Conservation (phyloP, 2,888 invertebrate species). For the Yponomeuta cagnagella region DNA sequence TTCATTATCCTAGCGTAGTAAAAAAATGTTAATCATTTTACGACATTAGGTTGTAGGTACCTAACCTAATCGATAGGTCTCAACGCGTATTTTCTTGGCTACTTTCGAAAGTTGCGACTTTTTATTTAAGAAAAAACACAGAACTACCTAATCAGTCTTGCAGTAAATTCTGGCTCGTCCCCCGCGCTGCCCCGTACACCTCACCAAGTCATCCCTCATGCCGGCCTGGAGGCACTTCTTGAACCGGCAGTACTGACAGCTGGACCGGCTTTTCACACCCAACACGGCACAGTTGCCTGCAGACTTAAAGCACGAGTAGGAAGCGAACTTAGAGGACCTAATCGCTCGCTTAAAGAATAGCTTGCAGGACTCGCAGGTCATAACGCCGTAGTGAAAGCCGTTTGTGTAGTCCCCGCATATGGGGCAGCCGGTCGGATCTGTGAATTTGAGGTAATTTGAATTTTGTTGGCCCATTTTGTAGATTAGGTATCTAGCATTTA, state of each 20-base stretch:
- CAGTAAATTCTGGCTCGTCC: background rate
- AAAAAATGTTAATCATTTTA: no score
- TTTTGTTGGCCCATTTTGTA: background rate
- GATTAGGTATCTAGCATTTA: no score
- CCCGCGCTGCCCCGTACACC: slow-evolving; percentile 5
- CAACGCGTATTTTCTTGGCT: no score
- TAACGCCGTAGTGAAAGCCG: slow-evolving; percentile 43
- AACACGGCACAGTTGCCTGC: slow-evolving; percentile 28
- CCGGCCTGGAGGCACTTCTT: slow-evolving; percentile 38
- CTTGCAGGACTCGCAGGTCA: slow-evolving; percentile 49
- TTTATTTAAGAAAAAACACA: no score
- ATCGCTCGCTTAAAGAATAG: slow-evolving; percentile 48
- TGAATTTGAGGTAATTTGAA: background rate
- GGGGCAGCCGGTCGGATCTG: slow-evolving; percentile 31
- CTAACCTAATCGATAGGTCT: no score
- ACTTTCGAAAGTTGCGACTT: no score
- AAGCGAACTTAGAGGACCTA: slow-evolving; percentile 30
- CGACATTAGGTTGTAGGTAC: no score
- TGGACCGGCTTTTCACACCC: slow-evolving; percentile 31
- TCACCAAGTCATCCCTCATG: slow-evolving; percentile 36
- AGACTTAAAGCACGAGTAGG: background rate
- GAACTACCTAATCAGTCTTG: background rate
- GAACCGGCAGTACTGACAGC: slow-evolving; percentile 40
- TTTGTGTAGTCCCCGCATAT: slow-evolving; percentile 40
- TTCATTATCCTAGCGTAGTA: no score